Conservation (phyloP, 2,113 vertebrate genomes). For the Girardinichthys multiradiatus region DNA sequence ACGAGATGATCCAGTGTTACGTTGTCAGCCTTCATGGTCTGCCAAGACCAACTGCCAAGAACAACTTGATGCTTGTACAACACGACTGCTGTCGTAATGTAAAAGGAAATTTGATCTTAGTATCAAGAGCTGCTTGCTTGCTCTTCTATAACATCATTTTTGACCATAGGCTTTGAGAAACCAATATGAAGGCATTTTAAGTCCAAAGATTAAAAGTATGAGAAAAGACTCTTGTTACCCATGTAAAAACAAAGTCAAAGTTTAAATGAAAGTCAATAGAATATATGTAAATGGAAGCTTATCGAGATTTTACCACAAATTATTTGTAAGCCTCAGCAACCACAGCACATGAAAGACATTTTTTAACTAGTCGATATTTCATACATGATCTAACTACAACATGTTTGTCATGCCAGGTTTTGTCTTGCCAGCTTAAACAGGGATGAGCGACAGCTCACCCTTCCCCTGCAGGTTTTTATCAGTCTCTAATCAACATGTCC, state of each 20-base stretch:
- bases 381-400: slow-evolving; percentile 14
- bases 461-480: slow-evolving; percentile 53
- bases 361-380: slow-evolving; percentile 19
- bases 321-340: slow-evolving; percentile 14
- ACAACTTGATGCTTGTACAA: neutral
- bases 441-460: neutral
- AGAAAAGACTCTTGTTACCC: neutral
- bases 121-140: neutral
- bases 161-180: neutral
- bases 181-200: neutral
- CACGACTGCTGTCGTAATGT: neutral
- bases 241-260: neutral
- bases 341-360: slow-evolving; percentile 4
- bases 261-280: neutral
- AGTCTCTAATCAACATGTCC: slow-evolving; percentile 47
- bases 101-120: neutral
- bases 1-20: neutral
- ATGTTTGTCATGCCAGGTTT: neutral
- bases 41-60: neutral
- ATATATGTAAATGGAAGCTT: slow-evolving; percentile 10
- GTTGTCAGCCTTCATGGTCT: neutral
- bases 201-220: neutral
- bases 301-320: slow-evolving; percentile 10
- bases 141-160: neutral
- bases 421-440: neutral